These are phyloP conservation scores for Ceratina calcarata DNA, from an alignment of 1,140 invertebrate species.

Conservation along the genomic window DNA sequence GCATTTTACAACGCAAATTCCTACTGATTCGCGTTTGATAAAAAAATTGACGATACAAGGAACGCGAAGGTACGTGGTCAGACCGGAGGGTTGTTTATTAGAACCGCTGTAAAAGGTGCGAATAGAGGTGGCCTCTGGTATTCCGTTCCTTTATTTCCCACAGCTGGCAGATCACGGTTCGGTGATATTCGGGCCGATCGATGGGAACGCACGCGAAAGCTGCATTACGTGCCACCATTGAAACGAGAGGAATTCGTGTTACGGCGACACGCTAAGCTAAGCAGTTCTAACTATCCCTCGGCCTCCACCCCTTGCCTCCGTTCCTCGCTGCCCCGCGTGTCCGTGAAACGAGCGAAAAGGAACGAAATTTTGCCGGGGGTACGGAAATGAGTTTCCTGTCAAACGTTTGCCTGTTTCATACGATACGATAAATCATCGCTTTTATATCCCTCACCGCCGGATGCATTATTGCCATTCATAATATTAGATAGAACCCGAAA, in stretches of 20 bases:
- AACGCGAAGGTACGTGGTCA: not conserved
- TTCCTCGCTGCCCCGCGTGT: not conserved
- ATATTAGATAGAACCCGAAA: too few relatives aligned
- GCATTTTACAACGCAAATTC: too few relatives aligned
- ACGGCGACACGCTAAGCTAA: slow-evolving; percentile 44
- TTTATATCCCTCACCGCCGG: too few relatives aligned
- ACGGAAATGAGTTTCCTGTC: slow-evolving; percentile 13
- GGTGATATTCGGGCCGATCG: slow-evolving; percentile 46
- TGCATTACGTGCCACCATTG: slow-evolving; percentile 49
- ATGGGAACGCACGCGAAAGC: slow-evolving; percentile 39
- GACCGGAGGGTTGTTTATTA: not conserved
- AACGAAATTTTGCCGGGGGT: not conserved
- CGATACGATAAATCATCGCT: not conserved
- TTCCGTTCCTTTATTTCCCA: slow-evolving; percentile 31
- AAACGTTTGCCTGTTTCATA: not conserved
- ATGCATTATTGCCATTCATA: too few relatives aligned
- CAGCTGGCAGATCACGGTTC: slow-evolving; percentile 32
- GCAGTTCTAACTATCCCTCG: slow-evolving; percentile 35
- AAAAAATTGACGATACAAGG: too few relatives aligned
- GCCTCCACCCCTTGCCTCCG: not conserved
- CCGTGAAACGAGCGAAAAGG: not conserved
- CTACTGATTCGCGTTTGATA: too few relatives aligned
- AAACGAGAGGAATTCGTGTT: slow-evolving; percentile 49
- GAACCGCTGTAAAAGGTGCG: not conserved
- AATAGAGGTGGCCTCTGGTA: slow-evolving; percentile 16